Percentiles rank a stretch among this genome's conserved stretches.
Conservation (phyloP, 2,113 vertebrate species). For the Callopanchax toddi region DNA sequence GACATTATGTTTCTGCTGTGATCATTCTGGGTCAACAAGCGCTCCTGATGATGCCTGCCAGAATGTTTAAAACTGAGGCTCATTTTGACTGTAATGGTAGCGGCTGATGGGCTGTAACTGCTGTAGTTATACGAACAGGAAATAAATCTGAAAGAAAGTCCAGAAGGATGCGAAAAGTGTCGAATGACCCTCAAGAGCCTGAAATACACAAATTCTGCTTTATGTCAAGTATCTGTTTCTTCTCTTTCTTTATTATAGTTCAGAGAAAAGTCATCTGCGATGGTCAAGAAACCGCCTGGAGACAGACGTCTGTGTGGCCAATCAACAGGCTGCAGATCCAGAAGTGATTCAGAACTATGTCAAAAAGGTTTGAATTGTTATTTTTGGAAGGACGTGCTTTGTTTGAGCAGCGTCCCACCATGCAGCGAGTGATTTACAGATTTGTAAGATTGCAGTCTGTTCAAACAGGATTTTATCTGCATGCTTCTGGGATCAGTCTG, state of each 20-base stretch:
- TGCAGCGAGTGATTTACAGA: neutral
- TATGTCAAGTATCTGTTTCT: neutral
- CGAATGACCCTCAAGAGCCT: neutral
- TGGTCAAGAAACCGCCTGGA: slow-evolving; percentile 79
- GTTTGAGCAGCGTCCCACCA: neutral
- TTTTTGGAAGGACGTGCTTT: neutral
- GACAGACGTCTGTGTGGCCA: slow-evolving; percentile 86
- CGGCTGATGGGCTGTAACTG: slow-evolving; percentile 13
- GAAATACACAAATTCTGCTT: neutral
- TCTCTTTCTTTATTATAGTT: slow-evolving; percentile 35
- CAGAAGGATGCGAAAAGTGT: neutral
- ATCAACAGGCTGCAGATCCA: slow-evolving; percentile 83
- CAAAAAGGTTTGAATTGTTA: slow-evolving; percentile 85
- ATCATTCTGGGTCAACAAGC: slow-evolving; percentile 58
- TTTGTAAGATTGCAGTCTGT: neutral
- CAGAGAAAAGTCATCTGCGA: slow-evolving; percentile 71
- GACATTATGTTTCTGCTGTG: slow-evolving; percentile 51
- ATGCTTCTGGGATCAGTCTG: slow-evolving; percentile 8
- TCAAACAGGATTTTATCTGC: slow-evolving; percentile 3
- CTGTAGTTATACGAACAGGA: slow-evolving; percentile 34
- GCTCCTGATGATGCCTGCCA: slow-evolving; percentile 40
- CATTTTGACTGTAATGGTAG: slow-evolving; percentile 36
- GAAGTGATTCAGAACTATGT: slow-evolving; percentile 89
- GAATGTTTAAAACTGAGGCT: slow-evolving; percentile 16
- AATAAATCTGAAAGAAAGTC: slow-evolving; percentile 19